Base-by-base conservation (phyloP, 1,140 invertebrate species). In the Teleogryllus occipitalis region DNA sequence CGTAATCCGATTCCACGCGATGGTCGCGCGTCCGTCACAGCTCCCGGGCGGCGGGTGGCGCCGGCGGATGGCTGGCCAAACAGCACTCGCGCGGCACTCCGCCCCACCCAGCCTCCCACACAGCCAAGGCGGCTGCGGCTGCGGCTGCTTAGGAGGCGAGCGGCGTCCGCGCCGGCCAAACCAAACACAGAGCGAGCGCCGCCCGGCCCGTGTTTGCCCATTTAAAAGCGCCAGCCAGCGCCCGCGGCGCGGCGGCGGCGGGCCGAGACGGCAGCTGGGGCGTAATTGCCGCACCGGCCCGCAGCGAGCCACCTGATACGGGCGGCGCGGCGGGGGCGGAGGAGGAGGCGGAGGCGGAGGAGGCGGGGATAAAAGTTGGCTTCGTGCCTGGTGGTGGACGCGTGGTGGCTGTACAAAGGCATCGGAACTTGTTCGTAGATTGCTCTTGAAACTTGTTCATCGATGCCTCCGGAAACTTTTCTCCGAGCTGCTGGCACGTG, bases 301-400 rank as follows among this genome's bases (percentile, higher is more conserved):
- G 54, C 54, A 65, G 54, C 54, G 54, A 65, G 54, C 54, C 54
- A 65, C 54, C 54, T 65, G 54, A 65, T 65, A 65, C 54, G 54
- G 54, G 54, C 10, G 18, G 54, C 18, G 54, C 10, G 54, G 54
- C 10, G 18, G 18, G 54, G 54, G 54, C 18, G 54, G 7, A 65
- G 54, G 54, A 1, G 54, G 54, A 65, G 18, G 54, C 18, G 54
- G 2, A 65, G 54, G 54, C 54, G 54, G 54, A 14, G 54, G 54
- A 10, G 54, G 18, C 54, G 54, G 10, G 54, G 54, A 39, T 39
- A 39, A 39, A 39, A 39, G 27, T 39, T 39, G 27, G 27, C 27
- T 39, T 39, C 27, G 27, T 39, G 27, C 27, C 27, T 39, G 27
- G 27, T 39, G 27, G 27, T 39, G 27, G 27, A 39, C 27, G 27